A percentile compares a stretch with the other conserved stretches of the same genome.
Evolutionary conservation across 2,888 invertebrate genomes (phyloP).

Genomic region (Amphipoea lucens): DNA sequence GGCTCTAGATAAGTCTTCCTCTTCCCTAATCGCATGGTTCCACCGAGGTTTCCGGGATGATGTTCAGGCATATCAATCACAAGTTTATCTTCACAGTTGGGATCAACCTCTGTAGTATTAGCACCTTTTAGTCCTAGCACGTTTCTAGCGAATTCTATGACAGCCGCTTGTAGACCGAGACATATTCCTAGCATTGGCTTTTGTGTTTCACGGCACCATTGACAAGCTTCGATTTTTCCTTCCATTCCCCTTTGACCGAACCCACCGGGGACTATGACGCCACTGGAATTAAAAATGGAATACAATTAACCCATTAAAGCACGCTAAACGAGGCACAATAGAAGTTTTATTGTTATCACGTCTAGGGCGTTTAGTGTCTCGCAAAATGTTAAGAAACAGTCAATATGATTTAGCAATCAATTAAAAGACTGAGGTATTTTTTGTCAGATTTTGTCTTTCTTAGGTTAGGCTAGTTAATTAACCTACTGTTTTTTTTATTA

Average conservation of each 20-base stretch:
- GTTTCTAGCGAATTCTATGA: constrained; percentile 98
- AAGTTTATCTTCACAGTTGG: constrained; percentile 93
- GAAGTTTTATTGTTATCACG: background rate
- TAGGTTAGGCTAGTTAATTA: background rate
- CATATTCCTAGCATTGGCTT: constrained; percentile 99
- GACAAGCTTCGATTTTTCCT: constrained; percentile 98
- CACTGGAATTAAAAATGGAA: constrained; percentile 88
- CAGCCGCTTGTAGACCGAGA: constrained; percentile 98
- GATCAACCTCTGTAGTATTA: constrained; percentile 96
- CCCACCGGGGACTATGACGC: constrained; percentile 98
- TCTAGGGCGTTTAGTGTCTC: background rate
- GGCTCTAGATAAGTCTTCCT: constrained; percentile 95
- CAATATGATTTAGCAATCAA: background rate
- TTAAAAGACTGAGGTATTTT: background rate
- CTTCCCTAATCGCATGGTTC: constrained; percentile 99
- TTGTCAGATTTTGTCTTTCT: background rate
- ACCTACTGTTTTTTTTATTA: background rate
- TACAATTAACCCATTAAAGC: background rate
- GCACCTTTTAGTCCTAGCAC: constrained; percentile 94
- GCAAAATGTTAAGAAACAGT: background rate
- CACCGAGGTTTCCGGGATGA: constrained; percentile 97
- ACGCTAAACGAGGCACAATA: background rate
- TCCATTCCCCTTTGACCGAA: constrained; percentile 99
- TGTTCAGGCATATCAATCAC: constrained; percentile 99
- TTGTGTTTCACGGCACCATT: constrained; percentile 97